Evolutionary conservation across 2,797 vertebrate species (phyloP).

Genomic region (Phoxinus dragarum): DNA sequence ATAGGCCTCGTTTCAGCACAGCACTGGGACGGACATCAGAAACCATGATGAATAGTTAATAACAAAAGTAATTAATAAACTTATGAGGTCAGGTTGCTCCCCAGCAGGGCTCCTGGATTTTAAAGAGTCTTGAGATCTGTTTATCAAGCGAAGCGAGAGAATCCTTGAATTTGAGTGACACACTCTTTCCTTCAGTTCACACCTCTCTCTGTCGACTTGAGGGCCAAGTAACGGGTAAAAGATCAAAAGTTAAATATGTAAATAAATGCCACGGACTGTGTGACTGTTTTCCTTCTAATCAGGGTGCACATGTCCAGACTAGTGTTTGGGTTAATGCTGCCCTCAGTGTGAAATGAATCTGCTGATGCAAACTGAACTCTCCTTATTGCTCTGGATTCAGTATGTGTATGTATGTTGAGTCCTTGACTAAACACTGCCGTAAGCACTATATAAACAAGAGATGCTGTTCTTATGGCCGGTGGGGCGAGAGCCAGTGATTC

Average conservation of each 20-base stretch:
- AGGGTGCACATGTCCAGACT: neutral
- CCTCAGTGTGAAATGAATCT: conserved; percentile 40
- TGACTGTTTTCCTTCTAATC: conserved; percentile 17
- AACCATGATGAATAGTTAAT: conserved; percentile 90
- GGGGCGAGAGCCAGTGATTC: conserved; percentile 26
- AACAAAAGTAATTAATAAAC: conserved; percentile 90
- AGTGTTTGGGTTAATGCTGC: conserved; percentile 18
- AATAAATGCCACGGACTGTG: conserved; percentile 30
- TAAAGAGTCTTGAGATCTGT: conserved; percentile 72
- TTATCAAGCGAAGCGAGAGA: conserved; percentile 51
- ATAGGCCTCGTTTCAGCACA: conserved; percentile 65
- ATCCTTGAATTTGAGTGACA: conserved; percentile 55
- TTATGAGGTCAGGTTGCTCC: conserved; percentile 83
- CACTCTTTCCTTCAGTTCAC: neutral
- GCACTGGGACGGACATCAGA: conserved; percentile 83
- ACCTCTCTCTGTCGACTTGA: conserved; percentile 15
- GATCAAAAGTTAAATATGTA: conserved; percentile 55
- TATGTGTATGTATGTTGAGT: conserved; percentile 37
- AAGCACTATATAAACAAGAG: conserved; percentile 53
- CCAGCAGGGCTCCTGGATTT: conserved; percentile 79
- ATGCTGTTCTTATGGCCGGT: conserved; percentile 35
- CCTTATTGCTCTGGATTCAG: conserved; percentile 23
- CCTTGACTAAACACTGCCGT: conserved; percentile 59
- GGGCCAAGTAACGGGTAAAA: conserved; percentile 21
- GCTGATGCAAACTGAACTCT: conserved; percentile 49